Conservation (phyloP, 2,113 vertebrate genomes). For the Corydoras sp. region DNA sequence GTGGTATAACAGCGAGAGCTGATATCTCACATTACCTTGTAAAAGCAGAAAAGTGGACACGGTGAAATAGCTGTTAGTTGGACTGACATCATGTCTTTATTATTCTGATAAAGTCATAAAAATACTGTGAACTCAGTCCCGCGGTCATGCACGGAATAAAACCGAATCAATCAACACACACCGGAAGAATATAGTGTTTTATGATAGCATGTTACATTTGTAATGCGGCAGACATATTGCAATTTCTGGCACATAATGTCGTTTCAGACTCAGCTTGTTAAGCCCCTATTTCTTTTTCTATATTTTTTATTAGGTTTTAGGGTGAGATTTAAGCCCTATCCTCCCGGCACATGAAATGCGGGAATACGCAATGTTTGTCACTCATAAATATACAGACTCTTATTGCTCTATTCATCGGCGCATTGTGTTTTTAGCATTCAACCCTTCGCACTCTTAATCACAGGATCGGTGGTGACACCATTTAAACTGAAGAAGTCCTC, state of each 20-base stretch:
- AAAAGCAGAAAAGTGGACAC: neutral
- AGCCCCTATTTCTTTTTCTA: conserved; percentile 43
- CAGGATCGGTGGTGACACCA: too few relatives aligned
- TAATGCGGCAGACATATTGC: conserved; percentile 55
- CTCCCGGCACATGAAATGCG: too few relatives aligned
- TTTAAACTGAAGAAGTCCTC: too few relatives aligned
- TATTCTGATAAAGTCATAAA: conserved; percentile 46
- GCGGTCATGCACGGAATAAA: conserved; percentile 62
- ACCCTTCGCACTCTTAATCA: too few relatives aligned
- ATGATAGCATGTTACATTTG: conserved; percentile 55
- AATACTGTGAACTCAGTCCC: conserved; percentile 47
- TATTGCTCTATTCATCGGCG: too few relatives aligned
- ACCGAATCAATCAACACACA: conserved; percentile 61
- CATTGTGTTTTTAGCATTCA: too few relatives aligned
- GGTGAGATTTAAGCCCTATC: too few relatives aligned
- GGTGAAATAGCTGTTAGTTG: conserved; percentile 25
- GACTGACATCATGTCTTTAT: conserved; percentile 54
- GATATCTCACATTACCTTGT: neutral
- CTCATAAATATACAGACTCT: too few relatives aligned
- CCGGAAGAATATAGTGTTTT: conserved; percentile 52
- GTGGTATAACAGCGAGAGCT: neutral
- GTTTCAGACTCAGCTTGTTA: conserved; percentile 50
- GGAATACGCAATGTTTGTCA: too few relatives aligned
- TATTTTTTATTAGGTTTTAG: too few relatives aligned
- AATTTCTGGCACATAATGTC: conserved; percentile 52